A percentile compares a stretch with the other conserved stretches of the same genome.
phyloP scores from a whole-genome alignment of 1,140 invertebrate genomes.

The Lordiphosa mommai region DNA sequence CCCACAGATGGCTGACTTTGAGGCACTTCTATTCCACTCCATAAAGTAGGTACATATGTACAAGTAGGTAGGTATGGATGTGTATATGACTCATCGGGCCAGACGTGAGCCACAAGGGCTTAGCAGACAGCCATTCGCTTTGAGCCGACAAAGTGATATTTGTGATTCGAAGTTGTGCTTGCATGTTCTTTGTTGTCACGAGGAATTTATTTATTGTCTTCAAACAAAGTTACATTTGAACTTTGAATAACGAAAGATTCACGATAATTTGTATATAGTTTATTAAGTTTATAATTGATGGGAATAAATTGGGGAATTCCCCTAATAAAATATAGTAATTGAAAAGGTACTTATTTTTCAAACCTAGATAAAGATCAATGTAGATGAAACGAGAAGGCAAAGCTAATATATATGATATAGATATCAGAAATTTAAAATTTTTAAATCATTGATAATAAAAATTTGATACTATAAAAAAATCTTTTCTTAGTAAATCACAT shows the following conservation, averaged over 20 bases:
- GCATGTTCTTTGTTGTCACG: neutral
- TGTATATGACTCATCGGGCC: slow-evolving; percentile 17
- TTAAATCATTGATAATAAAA: too few relatives aligned
- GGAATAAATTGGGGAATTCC: neutral
- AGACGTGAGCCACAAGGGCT: slow-evolving; percentile 30
- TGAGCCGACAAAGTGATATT: slow-evolving; percentile 6
- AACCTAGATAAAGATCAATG: too few relatives aligned
- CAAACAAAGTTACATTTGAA: slow-evolving; percentile 5
- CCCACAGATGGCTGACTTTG: slow-evolving; percentile 27
- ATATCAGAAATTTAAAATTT: too few relatives aligned
- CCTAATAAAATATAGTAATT: neutral
- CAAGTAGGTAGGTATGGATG: too few relatives aligned
- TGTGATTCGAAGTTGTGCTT: neutral
- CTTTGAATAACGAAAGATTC: neutral
- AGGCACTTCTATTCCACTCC: slow-evolving; percentile 19
- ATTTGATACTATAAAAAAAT: too few relatives aligned
- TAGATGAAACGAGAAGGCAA: too few relatives aligned
- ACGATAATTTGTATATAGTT: too few relatives aligned
- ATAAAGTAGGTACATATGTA: too few relatives aligned
- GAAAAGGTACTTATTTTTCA: too few relatives aligned
- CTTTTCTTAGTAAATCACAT: too few relatives aligned
- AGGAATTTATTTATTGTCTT: slow-evolving; percentile 9
- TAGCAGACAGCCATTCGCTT: neutral
- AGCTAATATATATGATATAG: too few relatives aligned
- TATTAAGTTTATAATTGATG: neutral